Evolutionary conservation across 2,113 vertebrate genomes (phyloP).

Genomic region (Archocentrus centrarchus): DNA sequence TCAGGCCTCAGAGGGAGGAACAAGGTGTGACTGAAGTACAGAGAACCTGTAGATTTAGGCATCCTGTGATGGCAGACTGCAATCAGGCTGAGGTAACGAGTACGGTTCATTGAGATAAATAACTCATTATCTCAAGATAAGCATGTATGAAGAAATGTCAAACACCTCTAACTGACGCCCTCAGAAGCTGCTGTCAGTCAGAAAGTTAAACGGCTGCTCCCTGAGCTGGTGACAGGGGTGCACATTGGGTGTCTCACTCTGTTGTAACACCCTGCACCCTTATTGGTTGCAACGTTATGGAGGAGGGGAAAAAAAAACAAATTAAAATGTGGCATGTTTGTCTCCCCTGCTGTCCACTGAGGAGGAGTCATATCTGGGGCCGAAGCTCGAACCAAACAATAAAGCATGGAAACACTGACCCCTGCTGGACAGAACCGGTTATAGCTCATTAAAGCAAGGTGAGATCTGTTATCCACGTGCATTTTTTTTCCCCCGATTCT

Average conservation of each 20-base stretch:
- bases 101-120: background rate
- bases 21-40: background rate
- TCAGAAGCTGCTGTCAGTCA: background rate
- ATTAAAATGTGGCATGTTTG: background rate
- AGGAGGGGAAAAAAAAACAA: background rate
- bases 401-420: constrained; percentile 36
- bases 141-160: background rate
- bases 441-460: too few relatives aligned
- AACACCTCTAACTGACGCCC: background rate
- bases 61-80: background rate
- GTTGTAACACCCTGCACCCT: background rate
- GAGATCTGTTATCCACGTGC: background rate
- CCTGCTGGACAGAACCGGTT: constrained; percentile 30
- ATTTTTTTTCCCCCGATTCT: background rate
- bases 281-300: background rate
- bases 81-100: background rate
- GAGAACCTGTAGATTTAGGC: background rate
- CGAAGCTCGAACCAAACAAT: background rate
- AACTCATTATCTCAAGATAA: background rate
- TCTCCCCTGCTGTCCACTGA: background rate
- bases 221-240: constrained; percentile 16
- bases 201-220: constrained; percentile 17
- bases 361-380: background rate
- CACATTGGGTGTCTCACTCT: background rate
- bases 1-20: background rate